Percentiles rank a stretch among this genome's conserved stretches.
These are phyloP conservation scores for Cotesia congregata DNA, from an alignment of 2,888 invertebrate genomes.

Conservation along the genomic window DNA sequence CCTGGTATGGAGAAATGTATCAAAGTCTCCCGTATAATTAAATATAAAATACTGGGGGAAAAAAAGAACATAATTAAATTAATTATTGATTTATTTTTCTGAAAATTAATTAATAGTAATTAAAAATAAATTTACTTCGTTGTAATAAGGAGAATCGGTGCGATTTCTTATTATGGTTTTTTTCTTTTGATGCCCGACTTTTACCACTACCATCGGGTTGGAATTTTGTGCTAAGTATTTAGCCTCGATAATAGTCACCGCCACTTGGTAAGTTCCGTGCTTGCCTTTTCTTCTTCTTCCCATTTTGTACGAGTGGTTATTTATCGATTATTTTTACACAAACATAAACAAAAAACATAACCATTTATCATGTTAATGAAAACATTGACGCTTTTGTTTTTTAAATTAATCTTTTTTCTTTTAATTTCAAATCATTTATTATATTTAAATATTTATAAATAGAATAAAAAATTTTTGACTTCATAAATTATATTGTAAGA, in stretches of 20 bases:
- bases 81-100: neutral
- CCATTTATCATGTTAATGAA: neutral
- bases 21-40: slow-evolving; percentile 74
- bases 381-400: neutral
- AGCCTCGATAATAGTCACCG: slow-evolving; percentile 79
- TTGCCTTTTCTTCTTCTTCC: slow-evolving; percentile 37
- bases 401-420: neutral
- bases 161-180: slow-evolving; percentile 74
- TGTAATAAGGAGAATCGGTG: slow-evolving; percentile 77
- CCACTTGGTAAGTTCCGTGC: slow-evolving; percentile 72
- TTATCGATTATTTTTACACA: neutral
- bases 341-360: neutral
- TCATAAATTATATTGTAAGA: too few relatives aligned
- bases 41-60: slow-evolving; percentile 78
- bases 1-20: slow-evolving; percentile 74
- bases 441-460: too few relatives aligned
- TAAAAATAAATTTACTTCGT: slow-evolving; percentile 73
- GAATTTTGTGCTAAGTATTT: slow-evolving; percentile 73
- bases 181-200: slow-evolving; percentile 75
- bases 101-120: slow-evolving; percentile 1
- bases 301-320: slow-evolving; percentile 36
- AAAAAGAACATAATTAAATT: neutral
- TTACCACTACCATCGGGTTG: slow-evolving; percentile 76
- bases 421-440: neutral
- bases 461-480: too few relatives aligned